Conservation (phyloP, 2,797 vertebrate species). For the Aldrovandia affinis region DNA sequence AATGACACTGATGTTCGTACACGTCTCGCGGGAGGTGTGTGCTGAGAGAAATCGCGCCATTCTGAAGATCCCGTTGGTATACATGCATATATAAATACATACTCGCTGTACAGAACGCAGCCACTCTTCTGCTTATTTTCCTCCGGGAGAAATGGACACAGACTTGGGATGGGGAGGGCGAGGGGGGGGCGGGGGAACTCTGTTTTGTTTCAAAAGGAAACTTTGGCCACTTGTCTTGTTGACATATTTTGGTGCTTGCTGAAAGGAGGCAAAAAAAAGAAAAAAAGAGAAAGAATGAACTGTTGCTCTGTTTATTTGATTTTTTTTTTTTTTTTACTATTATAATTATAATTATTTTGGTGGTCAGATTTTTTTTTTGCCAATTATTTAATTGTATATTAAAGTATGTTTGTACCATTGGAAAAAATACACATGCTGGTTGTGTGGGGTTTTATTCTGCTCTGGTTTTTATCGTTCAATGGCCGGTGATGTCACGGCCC, state of each 20-base stretch:
- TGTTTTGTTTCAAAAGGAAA: constrained; percentile 74
- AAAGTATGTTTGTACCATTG: constrained; percentile 87
- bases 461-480: not conserved
- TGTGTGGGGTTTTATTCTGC: constrained; percentile 35
- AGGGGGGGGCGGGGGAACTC: constrained; percentile 74
- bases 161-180: too few species aligned
- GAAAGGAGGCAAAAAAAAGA: constrained; percentile 60
- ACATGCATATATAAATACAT: constrained; percentile 75
- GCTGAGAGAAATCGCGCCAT: constrained; percentile 67
- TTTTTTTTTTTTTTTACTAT: constrained; percentile 63
- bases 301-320: constrained; percentile 75
- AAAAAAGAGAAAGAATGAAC: constrained; percentile 68
- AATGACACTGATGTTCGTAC: constrained; percentile 75
- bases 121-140: constrained; percentile 70
- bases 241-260: constrained; percentile 78
- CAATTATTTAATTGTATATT: constrained; percentile 87
- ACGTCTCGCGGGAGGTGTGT: constrained; percentile 64
- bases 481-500: not conserved
- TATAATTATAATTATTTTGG: constrained; percentile 72
- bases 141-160: constrained; percentile 45
- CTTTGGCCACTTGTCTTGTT: constrained; percentile 78
- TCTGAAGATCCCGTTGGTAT: constrained; percentile 75
- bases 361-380: constrained; percentile 71
- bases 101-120: constrained; percentile 81
- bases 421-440: constrained; percentile 53